Evolutionary conservation across 2,888 invertebrate species (phyloP).

Genomic region (Sarcophaga carnaria): DNA sequence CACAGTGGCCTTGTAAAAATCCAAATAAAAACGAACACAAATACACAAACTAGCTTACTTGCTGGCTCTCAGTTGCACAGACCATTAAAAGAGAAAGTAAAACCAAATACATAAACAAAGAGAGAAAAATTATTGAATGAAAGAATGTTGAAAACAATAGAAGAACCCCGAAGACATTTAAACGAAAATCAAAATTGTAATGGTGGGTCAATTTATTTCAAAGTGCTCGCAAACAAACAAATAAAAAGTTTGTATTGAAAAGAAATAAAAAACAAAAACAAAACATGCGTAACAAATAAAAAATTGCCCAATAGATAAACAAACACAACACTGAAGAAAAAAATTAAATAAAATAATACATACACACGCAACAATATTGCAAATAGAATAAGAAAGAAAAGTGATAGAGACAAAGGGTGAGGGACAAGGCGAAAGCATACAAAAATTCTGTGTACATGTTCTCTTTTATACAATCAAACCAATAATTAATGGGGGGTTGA

Average conservation of each 20-base stretch:
- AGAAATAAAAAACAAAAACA: background rate
- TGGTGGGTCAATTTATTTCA: constrained; percentile 56
- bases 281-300: constrained; percentile 49
- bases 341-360: constrained; percentile 30
- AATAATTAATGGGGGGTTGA: constrained; percentile 37
- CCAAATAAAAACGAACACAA: constrained; percentile 4
- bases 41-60: constrained; percentile 7
- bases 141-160: background rate
- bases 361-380: background rate
- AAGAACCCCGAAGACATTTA: background rate
- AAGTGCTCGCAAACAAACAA: constrained; percentile 30
- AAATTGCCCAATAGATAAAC: constrained; percentile 41
- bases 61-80: background rate
- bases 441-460: too few species aligned
- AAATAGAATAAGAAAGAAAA: background rate
- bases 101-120: background rate
- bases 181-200: constrained; percentile 12
- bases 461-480: background rate
- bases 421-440: too few species aligned
- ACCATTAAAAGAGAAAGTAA: background rate
- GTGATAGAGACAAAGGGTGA: background rate
- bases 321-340: too few species aligned
- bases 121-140: background rate
- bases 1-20: constrained; percentile 52
- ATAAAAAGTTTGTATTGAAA: background rate